Conservation (phyloP, 2,888 invertebrate species). For the Synergus itoensis region DNA sequence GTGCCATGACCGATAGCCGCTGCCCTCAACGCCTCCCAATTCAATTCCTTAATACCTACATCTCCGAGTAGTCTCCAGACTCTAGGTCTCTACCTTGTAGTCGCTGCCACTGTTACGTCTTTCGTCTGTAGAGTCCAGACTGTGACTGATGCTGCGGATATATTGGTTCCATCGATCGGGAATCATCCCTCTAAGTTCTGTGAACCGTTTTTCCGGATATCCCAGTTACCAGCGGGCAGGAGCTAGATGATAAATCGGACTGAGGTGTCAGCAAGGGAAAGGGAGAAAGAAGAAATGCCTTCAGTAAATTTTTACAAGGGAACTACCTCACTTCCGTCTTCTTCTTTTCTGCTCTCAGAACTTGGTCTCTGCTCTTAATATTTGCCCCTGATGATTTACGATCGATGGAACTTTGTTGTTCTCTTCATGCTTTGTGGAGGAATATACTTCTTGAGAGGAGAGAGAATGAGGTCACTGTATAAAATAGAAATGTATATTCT, state of each 20-base stretch:
- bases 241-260: conserved; percentile 20
- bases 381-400: conserved; percentile 11
- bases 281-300: neutral
- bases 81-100: conserved; percentile 29
- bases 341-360: neutral
- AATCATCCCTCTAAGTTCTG: conserved; percentile 53
- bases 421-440: neutral
- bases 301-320: conserved; percentile 24
- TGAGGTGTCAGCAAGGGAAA: conserved; percentile 16
- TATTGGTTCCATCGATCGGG: conserved; percentile 70
- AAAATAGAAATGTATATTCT: neutral
- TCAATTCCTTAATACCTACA: conserved; percentile 68
- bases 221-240: neutral
- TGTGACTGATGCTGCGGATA: conserved; percentile 67
- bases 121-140: conserved; percentile 46
- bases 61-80: conserved; percentile 17
- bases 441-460: neutral
- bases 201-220: conserved; percentile 17
- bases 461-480: neutral
- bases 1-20: conserved; percentile 69
- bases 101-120: conserved; percentile 49
- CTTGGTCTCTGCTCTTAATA: conserved; percentile 4
- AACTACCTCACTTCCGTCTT: conserved; percentile 7
- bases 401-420: conserved; percentile 17
- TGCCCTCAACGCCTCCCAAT: conserved; percentile 58